Base-by-base conservation (phyloP, 2,888 invertebrate species). In the Acrocera orbiculus region DNA sequence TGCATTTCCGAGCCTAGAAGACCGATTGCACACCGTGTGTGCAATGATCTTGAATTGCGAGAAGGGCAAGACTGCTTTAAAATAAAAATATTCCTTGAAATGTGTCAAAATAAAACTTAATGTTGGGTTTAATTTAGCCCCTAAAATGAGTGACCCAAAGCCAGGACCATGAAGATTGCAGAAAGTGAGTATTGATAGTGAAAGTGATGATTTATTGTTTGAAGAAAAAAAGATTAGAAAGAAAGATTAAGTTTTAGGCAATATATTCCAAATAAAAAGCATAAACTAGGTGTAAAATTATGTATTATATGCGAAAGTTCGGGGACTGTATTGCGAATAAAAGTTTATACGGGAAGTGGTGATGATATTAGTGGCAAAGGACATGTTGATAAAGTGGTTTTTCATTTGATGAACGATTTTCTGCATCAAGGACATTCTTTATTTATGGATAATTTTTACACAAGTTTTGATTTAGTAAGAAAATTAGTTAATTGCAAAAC, bases 241-340 rank as follows among this genome's bases (percentile, higher is more conserved):
- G 42, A 36, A 26, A 32, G 40, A 34, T 37, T 39, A 26, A 25
- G 36, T 32, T 40, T 41, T 23, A 29, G 36, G 32, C 39, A 43
- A 38, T 39, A 38, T 31, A 40, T 42, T 20, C 37, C 40, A 8
- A 40, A 36, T 13, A n/a, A 7, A 13, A 30, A 30, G 13, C 20
- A 10, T 16, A 28, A 16, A 28, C 10, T n/a, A n/a, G n/a, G n/a
- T n/a, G n/a, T n/a, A n/a, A n/a, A n/a, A n/a, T n/a, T n/a, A n/a
- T n/a, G n/a, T n/a, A 10, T 13, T 10, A 17, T 16, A 16, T 28
- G 10, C 4, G 14, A 28, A 16, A 28, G 16, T 8, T 16, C 28
- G 27, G 29, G 29, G 3, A 29, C 11, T 17, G 29, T 6, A 11
- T 26, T 26, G 7, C 25, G 32, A 26, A 26, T 26, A 16, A 25